Evolutionary conservation across 2,888 invertebrate genomes (phyloP).

Genomic region (Hydrotaea cyrtoneurina): DNA sequence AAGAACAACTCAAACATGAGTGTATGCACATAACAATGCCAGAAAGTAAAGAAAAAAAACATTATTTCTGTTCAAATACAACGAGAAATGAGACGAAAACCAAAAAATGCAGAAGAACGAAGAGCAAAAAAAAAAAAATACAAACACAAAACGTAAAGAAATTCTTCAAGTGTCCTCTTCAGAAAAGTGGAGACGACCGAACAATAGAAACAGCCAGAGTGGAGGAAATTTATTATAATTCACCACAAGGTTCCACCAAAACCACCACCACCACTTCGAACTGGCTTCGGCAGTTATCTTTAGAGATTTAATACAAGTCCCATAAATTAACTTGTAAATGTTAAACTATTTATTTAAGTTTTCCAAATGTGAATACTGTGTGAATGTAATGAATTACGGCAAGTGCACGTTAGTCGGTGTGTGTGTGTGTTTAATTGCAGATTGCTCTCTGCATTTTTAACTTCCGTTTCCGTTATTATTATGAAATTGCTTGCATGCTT

Average conservation of each 20-base stretch:
- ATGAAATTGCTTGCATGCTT: slow-evolving; percentile 64
- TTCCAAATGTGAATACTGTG: slow-evolving; percentile 16
- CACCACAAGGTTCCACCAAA: neutral
- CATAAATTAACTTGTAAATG: slow-evolving; percentile 20
- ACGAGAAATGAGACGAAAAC: neutral
- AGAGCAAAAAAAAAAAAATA: neutral
- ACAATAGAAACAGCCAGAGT: neutral
- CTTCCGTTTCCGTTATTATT: slow-evolving; percentile 66
- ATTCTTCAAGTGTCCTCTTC: slow-evolving; percentile 2
- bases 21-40: neutral
- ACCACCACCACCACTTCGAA: neutral
- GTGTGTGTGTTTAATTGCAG: slow-evolving; percentile 37
- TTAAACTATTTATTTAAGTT: neutral
- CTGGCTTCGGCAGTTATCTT: neutral
- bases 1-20: neutral
- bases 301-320: neutral
- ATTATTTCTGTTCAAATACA: neutral
- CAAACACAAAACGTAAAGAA: neutral
- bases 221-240: slow-evolving; percentile 9
- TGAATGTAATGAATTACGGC: slow-evolving; percentile 16
- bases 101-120: neutral
- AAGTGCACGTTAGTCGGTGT: neutral
- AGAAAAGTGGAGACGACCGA: neutral
- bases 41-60: neutral
- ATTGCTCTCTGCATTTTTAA: slow-evolving; percentile 60